Evolutionary conservation across 2,888 invertebrate genomes (phyloP).

Genomic region (Mycalesis mineus): DNA sequence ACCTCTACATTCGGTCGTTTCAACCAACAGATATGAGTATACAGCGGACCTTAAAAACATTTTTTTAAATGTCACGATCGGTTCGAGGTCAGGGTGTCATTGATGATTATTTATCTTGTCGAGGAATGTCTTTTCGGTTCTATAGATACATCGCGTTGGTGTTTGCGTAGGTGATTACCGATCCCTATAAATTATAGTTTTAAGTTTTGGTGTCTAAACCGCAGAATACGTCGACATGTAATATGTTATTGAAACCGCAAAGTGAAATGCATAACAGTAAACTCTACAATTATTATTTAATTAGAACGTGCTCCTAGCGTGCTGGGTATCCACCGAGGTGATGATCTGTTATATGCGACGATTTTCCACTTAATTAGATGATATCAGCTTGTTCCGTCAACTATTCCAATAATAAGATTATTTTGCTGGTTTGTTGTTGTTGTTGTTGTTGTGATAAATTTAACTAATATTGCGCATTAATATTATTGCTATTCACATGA

Average conservation of each 20-base stretch:
- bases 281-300: too few species aligned
- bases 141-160: neutral
- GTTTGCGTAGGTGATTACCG: neutral
- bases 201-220: neutral
- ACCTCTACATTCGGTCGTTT: neutral
- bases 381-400: too few species aligned
- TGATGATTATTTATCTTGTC: constrained; percentile 1
- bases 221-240: too few species aligned
- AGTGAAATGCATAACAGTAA: too few species aligned
- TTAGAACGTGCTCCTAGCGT: too few species aligned
- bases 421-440: too few species aligned
- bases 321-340: too few species aligned
- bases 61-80: constrained; percentile 17
- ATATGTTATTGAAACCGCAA: too few species aligned
- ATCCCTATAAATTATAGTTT: neutral
- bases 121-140: neutral
- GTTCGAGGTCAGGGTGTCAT: constrained; percentile 16
- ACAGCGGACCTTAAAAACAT: neutral
- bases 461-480: constrained; percentile 1
- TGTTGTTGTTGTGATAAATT: neutral
- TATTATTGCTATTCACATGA: neutral
- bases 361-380: too few species aligned
- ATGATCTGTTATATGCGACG: too few species aligned
- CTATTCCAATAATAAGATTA: too few species aligned
- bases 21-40: neutral